These are phyloP conservation scores for Drosophila nr. medialis DNA, from an alignment of 2,888 invertebrate genomes.

Conservation along the genomic window DNA sequence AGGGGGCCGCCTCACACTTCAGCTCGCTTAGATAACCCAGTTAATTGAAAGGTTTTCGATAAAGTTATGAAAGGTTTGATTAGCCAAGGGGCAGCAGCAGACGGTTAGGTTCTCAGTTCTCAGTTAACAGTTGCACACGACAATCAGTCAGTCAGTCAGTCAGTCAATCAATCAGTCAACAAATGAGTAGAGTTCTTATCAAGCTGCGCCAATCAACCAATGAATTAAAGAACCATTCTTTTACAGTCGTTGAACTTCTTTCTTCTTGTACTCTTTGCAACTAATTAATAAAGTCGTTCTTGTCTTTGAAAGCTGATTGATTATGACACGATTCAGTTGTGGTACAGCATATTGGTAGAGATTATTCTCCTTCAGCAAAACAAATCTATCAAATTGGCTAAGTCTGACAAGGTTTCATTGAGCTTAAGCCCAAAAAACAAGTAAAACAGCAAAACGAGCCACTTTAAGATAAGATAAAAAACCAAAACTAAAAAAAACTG, in stretches of 20 bases:
- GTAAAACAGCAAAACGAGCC: constrained; percentile 12
- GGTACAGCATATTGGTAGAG: neutral
- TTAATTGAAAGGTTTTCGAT: constrained; percentile 78
- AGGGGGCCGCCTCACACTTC: constrained; percentile 43
- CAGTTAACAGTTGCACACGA: neutral
- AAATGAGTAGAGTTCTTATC: constrained; percentile 42
- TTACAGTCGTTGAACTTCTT: constrained; percentile 57
- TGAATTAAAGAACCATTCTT: constrained; percentile 16
- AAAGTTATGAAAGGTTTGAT: constrained; percentile 76
- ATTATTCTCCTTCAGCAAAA: neutral
- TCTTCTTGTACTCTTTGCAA: neutral
- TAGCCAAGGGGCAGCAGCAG: constrained; percentile 36
- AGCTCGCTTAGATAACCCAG: constrained; percentile 70
- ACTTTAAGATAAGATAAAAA: constrained; percentile 68
- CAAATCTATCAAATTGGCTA: constrained; percentile 57
- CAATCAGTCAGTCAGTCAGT: constrained; percentile 18
- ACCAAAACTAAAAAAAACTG: constrained; percentile 57
- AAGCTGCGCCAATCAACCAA: constrained; percentile 53
- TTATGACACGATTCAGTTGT: neutral
- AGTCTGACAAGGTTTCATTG: constrained; percentile 31
- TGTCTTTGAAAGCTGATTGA: neutral
- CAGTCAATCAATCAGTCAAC: constrained; percentile 39
- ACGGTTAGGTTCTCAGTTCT: neutral
- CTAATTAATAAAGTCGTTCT: constrained; percentile 1
- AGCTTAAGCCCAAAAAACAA: neutral